Evolutionary conservation across 2,113 vertebrate species (phyloP), one percentile per base, ranked within the genome.

Genomic region (Pseudolaguvia tuberculata): DNA sequence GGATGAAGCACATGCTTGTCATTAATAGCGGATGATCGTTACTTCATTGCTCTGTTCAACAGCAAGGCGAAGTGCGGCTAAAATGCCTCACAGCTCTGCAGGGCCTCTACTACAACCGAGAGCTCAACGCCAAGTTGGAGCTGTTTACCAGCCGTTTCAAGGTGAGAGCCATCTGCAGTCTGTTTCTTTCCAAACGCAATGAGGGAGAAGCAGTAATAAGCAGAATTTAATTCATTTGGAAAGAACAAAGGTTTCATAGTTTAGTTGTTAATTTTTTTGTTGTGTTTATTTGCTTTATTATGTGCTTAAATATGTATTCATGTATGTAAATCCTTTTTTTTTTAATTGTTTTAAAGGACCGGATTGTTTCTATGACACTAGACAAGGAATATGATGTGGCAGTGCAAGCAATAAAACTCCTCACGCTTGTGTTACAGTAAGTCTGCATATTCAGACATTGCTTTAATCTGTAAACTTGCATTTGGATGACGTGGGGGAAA

Each of bases 71-170:
- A 83, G 97, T 99, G 82, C 94, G 97, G 82, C 93, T 99, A 68
- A 99, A 99, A 91, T 99, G 97, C 92, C 93, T 99, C 84, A 99
- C 95, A 80, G 96, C 97, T 79, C 91, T 99, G 82, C 97, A 99
- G 92, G 97, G 97, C 77, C 94, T 99, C 82, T 99, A 98, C 90
- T 93, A 99, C 90, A 99, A 98, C 91, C 94, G 97, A 87, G 97
- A 99, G 73, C 93, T 99, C 85, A 98, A 98, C 88, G 94, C 95
- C 84, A 96, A 96, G 91, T 92, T 99, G 87, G 97, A 99, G 76
- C 96, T 99, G 74, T 99, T 99, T 90, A 99, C 97, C 81, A 99
- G 97, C 89, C 94, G 97, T 72, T 99, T 99, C 87, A 99, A 99
- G 97, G 97, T 98, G 89, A 84, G 83, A 23, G 18, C 70, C 70